Percentiles rank a stretch among this genome's conserved stretches.
Evolutionary conservation across 2,113 vertebrate genomes (phyloP).

Genomic region (Menura novaehollandiae): DNA sequence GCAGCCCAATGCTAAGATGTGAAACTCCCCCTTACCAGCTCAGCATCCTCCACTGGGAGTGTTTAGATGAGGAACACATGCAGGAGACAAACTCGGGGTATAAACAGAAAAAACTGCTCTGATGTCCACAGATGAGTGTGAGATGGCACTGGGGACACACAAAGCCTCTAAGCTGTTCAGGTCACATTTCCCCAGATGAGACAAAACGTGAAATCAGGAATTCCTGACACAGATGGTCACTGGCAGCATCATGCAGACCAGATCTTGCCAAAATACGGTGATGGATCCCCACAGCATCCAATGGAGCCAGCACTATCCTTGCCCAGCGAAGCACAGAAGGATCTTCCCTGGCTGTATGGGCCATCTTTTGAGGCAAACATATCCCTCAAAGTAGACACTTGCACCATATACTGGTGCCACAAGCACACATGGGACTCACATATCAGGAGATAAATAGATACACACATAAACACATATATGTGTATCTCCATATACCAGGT

Average conservation of each 20-base stretch:
- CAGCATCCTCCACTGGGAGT: background rate
- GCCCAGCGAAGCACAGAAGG: background rate
- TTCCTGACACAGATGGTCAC: background rate
- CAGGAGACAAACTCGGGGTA: background rate
- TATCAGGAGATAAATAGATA: background rate
- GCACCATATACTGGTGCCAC: background rate
- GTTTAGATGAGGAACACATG: background rate
- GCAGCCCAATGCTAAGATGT: constrained; percentile 32
- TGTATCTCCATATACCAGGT: background rate
- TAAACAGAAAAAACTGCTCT: background rate
- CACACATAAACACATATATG: rapidly evolving
- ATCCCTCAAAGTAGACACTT: background rate
- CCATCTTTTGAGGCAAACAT: background rate
- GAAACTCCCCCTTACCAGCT: background rate
- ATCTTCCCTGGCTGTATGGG: background rate
- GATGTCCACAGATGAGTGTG: background rate
- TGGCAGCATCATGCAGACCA: background rate
- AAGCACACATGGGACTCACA: background rate
- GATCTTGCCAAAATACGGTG: background rate
- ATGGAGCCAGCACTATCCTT: background rate
- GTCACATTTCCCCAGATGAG: background rate
- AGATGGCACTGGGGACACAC: background rate
- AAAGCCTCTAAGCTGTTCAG: background rate
- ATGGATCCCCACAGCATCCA: background rate
- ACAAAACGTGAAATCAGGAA: background rate